These are phyloP conservation scores for Tokudaia muenninki DNA, from an alignment of 2,797 vertebrate genomes.

Conservation along the genomic window DNA sequence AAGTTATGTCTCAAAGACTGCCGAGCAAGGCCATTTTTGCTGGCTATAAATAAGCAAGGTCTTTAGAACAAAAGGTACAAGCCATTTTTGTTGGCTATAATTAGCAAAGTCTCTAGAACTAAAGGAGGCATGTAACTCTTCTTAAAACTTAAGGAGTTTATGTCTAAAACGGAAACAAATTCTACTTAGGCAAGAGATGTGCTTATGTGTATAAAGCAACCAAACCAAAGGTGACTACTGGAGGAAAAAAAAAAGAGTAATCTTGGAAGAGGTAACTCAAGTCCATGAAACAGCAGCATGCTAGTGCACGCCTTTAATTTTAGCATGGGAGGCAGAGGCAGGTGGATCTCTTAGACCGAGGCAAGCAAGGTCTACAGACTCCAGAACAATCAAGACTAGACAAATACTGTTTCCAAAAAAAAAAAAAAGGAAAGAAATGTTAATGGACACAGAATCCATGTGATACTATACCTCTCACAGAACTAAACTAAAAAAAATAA, in stretches of 20 bases:
- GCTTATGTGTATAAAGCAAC: background rate
- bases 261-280: background rate
- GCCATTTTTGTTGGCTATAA: background rate
- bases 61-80: background rate
- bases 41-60: background rate
- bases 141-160: background rate
- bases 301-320: background rate
- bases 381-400: background rate
- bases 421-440: background rate
- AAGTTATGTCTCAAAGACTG: background rate
- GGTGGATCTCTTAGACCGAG: background rate
- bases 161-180: background rate
- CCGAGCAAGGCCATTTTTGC: background rate
- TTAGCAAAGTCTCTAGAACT: background rate
- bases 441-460: background rate
- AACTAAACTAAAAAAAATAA: background rate
- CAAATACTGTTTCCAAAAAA: background rate
- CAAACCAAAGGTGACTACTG: background rate
- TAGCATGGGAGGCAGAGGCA: background rate
- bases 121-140: background rate
- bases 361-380: background rate
- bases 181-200: background rate
- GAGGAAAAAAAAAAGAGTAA: background rate
- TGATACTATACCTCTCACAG: background rate
- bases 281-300: background rate